Evolutionary conservation across 2,113 vertebrate genomes (phyloP), one percentile per base, ranked within the genome.

Genomic region (Syngnathus typhle): DNA sequence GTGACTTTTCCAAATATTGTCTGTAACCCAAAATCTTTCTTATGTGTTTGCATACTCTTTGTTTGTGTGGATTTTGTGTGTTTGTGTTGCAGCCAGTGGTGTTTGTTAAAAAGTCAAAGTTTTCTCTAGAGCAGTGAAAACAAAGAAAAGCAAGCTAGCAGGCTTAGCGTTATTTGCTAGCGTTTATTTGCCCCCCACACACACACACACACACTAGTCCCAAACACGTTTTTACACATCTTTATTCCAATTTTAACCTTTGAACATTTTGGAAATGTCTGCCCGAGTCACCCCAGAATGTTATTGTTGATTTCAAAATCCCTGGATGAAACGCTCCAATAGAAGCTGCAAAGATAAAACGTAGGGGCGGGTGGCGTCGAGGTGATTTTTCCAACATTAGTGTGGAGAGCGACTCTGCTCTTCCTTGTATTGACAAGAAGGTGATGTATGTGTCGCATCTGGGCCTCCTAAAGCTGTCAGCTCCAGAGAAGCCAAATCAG

Each of bases 401-500:
- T 15, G 47, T 74, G 65, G 59, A 65, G 69, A 71, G 61, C 61
- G 67, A 46, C 10, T 36, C 68, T 37, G 71, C 69, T 56, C 66
- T 65, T 62, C 58, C 68, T 73, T 44, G 51, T 77, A 76, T 79
- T 80, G 85, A 75, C 76, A 82, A 84, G 87, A 82, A 83, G 74
- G 64, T 74, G 86, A 82, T 74, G 43, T 70, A 83, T 71, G 80
- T 75, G 82, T 90, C 79, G 67, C 67, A 72, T 13, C 47, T 85
- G 70, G 44, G 73, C 23, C 72, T 84, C 73, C 84, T 89, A 87
- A 88, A 90, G 85, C 81, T 80, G 87, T 85, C 85, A 72, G 56
- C 38, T 58, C 74, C 62, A 72, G 65, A 73, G 84, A 36, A 76
- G 81, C 77, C 89, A 90, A 94, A 90, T 91, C 89, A 81, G 77